Percentiles rank a stretch among this genome's conserved stretches.
phyloP scores from a whole-genome alignment of 2,888 invertebrate species.

The Aleiodes alternator region DNA sequence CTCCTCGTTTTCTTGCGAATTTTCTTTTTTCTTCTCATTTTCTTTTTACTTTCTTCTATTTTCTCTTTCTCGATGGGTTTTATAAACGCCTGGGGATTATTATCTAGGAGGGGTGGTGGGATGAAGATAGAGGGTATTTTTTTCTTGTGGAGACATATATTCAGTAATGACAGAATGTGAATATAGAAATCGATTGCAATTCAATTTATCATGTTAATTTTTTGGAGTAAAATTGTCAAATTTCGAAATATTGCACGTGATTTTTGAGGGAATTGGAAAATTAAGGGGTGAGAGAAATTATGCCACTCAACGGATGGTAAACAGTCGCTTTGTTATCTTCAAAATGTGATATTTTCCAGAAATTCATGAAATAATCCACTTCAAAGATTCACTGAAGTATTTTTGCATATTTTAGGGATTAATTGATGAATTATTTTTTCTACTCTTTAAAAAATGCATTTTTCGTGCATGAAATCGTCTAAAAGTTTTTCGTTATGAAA shows the following conservation, averaged over 20 bases:
- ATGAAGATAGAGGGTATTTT: slow-evolving; percentile 4
- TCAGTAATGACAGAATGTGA: slow-evolving; percentile 34
- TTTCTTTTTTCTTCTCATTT: slow-evolving; percentile 29
- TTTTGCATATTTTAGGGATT: too few species aligned
- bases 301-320: slow-evolving; percentile 57
- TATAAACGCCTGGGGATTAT: slow-evolving; percentile 35
- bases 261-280: slow-evolving; percentile 8
- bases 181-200: slow-evolving; percentile 28
- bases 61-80: background rate
- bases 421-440: too few species aligned
- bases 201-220: slow-evolving; percentile 8
- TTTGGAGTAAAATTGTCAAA: slow-evolving; percentile 39
- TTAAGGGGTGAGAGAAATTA: slow-evolving; percentile 50
- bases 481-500: slow-evolving; percentile 3
- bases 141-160: slow-evolving; percentile 35
- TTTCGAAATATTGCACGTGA: background rate
- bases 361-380: slow-evolving; percentile 4
- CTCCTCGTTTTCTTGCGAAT: slow-evolving; percentile 23
- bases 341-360: slow-evolving; percentile 52
- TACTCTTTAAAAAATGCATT: slow-evolving; percentile 6
- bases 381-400: too few species aligned
- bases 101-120: slow-evolving; percentile 5
- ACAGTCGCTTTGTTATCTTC: slow-evolving; percentile 50
- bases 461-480: slow-evolving; percentile 11
- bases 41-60: slow-evolving; percentile 5